These are phyloP conservation scores for Cryptus viduatorius DNA, from an alignment of 2,888 invertebrate genomes.

Conservation along the genomic window DNA sequence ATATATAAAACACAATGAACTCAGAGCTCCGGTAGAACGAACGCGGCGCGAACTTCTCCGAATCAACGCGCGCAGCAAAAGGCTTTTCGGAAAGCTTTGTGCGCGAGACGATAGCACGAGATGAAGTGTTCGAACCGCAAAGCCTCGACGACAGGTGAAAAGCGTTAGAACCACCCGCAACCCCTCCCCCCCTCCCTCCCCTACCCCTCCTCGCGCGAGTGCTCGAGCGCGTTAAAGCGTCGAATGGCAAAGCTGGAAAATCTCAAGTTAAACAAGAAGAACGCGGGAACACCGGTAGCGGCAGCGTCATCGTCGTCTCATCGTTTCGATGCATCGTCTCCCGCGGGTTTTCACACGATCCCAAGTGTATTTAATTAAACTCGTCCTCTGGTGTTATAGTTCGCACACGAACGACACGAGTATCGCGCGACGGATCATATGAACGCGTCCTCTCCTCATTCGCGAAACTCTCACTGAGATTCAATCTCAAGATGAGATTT, in stretches of 20 bases:
- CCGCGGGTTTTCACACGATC: not conserved
- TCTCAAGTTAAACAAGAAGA: slow-evolving; percentile 32
- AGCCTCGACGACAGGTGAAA: slow-evolving; percentile 31
- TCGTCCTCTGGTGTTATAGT: slow-evolving; percentile 3
- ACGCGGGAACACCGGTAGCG: slow-evolving; percentile 21
- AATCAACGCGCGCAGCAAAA: slow-evolving; percentile 43
- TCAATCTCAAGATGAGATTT: slow-evolving; percentile 50
- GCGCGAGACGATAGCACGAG: slow-evolving; percentile 41
- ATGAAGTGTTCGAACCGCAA: slow-evolving; percentile 65
- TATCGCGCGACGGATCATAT: slow-evolving; percentile 24
- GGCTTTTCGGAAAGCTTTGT: slow-evolving; percentile 56
- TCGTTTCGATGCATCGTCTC: slow-evolving; percentile 9
- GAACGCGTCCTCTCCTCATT: slow-evolving; percentile 4
- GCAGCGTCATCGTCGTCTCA: slow-evolving; percentile 45
- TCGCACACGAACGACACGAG: slow-evolving; percentile 27
- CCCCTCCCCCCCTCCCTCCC: no score
- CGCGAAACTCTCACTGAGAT: slow-evolving; percentile 23
- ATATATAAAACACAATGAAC: slow-evolving; percentile 67
- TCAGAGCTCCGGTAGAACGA: slow-evolving; percentile 34
- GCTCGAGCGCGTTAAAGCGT: slow-evolving; percentile 25
- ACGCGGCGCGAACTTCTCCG: slow-evolving; percentile 45
- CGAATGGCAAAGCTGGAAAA: slow-evolving; percentile 57
- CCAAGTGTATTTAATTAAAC: slow-evolving; percentile 62
- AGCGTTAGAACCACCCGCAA: not conserved
- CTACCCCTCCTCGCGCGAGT: not conserved